Evolutionary conservation across 2,113 vertebrate genomes (phyloP).

Genomic region (Cacatua alba): DNA sequence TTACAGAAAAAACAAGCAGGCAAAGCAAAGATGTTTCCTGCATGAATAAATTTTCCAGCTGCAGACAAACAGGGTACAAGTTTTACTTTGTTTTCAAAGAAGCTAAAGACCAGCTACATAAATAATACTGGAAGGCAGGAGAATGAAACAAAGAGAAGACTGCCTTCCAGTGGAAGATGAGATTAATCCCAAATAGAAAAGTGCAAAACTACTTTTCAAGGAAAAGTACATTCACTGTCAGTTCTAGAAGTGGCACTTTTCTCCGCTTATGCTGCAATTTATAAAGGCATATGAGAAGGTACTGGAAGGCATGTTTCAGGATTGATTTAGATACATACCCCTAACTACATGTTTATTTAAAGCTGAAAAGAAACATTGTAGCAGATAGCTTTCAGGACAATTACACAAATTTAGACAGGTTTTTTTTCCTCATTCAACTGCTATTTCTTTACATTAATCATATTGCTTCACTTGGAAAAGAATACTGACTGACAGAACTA

Average conservation of each 20-base stretch:
- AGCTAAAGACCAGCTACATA: neutral
- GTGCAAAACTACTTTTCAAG: neutral
- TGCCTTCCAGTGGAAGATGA: slow-evolving; percentile 18
- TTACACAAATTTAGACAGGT: neutral
- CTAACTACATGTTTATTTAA: neutral
- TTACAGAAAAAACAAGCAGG: too few relatives aligned
- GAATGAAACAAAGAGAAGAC: slow-evolving; percentile 32
- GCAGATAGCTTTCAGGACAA: neutral
- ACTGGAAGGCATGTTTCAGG: neutral
- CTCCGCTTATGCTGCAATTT: neutral
- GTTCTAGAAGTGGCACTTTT: neutral
- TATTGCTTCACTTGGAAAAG: neutral
- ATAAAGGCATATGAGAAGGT: neutral
- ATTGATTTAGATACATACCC: neutral
- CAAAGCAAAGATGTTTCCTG: too few relatives aligned
- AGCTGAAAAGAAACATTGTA: neutral
- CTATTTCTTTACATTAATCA: neutral
- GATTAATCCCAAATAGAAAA: neutral
- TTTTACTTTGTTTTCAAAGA: neutral
- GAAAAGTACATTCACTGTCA: neutral
- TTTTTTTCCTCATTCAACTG: neutral
- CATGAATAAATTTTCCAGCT: neutral
- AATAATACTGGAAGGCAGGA: neutral
- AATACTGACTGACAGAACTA: neutral
- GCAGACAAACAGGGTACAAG: neutral